Base-by-base conservation (phyloP, 2,888 invertebrate species). In the Drosophila falleni region DNA sequence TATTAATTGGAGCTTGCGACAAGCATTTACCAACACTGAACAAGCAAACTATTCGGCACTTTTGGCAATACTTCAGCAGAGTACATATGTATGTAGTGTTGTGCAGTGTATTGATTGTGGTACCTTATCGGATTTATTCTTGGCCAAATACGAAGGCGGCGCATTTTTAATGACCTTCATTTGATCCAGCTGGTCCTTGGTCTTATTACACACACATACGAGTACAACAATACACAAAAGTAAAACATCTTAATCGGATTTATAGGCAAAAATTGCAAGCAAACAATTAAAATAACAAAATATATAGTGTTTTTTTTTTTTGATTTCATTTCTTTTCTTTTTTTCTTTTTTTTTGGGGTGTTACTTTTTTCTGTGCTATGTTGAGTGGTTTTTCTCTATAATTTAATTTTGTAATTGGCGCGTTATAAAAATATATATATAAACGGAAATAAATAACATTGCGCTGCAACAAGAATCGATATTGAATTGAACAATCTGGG, bases 121-220 rank as follows among this genome's bases (percentile, higher is more conserved):
- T 94, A 97, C 97, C 97, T 97, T 96, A 91, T 96, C 96, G 23
- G 97, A 97, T 93, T 96, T 96, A 91, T 95, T 96, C 94, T 95
- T 97, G 93, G 95, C 95, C 93, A 96, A 93, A 94, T 97, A 95
- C 84, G 97, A 97, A 56, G 97, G 97, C 89, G 97, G 97, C 80
- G 97, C 97, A 94, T 96, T 95, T 93, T 97, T 95, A 87, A 97
- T 95, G 91, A 95, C 95, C 93, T 96, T 95, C 94, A 97, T 95
- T 93, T 96, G 95, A 92, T 91, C 92, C 90, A 92, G 91, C 85
- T 91, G 90, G 86, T 92, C 91, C 90, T 91, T 93, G 89, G 97
- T 97, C 97, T 97, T 70, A 46, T 97, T 70, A 46, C 11, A 54
- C 61, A 87, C 49, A 74, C 47, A 68, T 29, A 54, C 53, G 61